Conservation (phyloP, 2,888 invertebrate species). For the Elegia similella region DNA sequence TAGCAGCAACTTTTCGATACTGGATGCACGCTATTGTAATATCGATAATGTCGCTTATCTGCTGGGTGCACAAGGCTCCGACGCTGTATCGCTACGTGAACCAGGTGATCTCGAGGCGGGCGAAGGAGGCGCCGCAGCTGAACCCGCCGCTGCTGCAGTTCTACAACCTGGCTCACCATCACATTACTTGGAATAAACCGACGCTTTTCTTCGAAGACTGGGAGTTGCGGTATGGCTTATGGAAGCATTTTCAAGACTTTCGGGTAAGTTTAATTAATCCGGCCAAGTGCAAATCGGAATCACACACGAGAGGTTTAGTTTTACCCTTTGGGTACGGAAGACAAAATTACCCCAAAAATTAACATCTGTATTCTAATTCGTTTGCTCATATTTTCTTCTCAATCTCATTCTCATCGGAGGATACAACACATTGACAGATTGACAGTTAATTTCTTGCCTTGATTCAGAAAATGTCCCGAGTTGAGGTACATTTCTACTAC, state of each 20-base stretch:
- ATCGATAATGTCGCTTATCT: slow-evolving; percentile 82
- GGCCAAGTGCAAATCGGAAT: too few species aligned
- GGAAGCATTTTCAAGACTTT: slow-evolving; percentile 79
- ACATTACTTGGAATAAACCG: slow-evolving; percentile 82
- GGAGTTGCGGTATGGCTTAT: slow-evolving; percentile 84
- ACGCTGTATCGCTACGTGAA: slow-evolving; percentile 81
- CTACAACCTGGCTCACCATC: slow-evolving; percentile 79
- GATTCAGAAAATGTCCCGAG: too few species aligned
- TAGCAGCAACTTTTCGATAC: slow-evolving; percentile 57
- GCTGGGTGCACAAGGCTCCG: slow-evolving; percentile 82
- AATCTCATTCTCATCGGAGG: too few species aligned
- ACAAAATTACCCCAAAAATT: too few species aligned
- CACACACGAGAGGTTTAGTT: too few species aligned
- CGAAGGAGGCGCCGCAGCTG: slow-evolving; percentile 83
- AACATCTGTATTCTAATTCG: too few species aligned
- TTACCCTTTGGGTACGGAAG: too few species aligned
- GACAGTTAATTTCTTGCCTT: too few species aligned
- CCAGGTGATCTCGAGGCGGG: slow-evolving; percentile 78
- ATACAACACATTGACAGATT: too few species aligned
- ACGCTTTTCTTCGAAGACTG: slow-evolving; percentile 85
- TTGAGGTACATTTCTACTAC: too few species aligned
- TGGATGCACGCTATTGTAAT: slow-evolving; percentile 83
- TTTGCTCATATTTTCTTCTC: too few species aligned
- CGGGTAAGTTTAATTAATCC: slow-evolving; percentile 29
- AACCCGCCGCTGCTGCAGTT: slow-evolving; percentile 81